Base-by-base conservation (phyloP, 2,113 vertebrate species). In the Anoplopoma fimbria region DNA sequence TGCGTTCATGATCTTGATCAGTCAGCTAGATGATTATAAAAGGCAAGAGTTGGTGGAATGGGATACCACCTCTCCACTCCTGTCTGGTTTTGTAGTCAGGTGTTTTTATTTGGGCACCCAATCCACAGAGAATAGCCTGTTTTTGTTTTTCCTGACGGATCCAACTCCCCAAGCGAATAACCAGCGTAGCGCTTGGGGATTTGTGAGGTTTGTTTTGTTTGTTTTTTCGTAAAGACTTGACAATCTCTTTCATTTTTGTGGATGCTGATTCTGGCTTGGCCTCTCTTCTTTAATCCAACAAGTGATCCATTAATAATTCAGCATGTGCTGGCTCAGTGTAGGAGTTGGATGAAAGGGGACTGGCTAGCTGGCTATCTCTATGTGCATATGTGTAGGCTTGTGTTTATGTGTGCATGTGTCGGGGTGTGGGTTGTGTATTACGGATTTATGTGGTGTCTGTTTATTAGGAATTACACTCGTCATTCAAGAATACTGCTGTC, bases 291-390 rank as follows among this genome's bases (percentile, higher is more conserved):
- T 85, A 81, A 82, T 93, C 88, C 91, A 91, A 90, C 93, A 89
- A 90, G 72, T 89, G 87, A 90, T 19, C 58, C 53, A 89, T 95
- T 79, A 95, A 94, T 95, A 91, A 95, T 95, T 93, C 68, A 92
- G 82, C 88, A 65, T 62, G 69, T 80, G 76, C 69, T 86, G 91
- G 87, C 84, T 87, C 68, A 36, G 63, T 75, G 65, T 72, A 42
- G 38, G 65, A 70, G 58, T 76, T 62, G 74, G 83, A 82, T 40
- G 55, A 87, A 78, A 83, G 42, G 21, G 33, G 69, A 70, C 75
- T 75, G 65, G 68, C 49, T 74, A 27, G 51, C 53, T 62, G 27
- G 36, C 69, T 60, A 45, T 69, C 40, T 82, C 9, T 69, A 64
- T 79, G 36, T 86, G 33, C n/a, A 33, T 79, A 21, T 58, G 33